phyloP scores from a whole-genome alignment of 1,140 invertebrate genomes.

The Drosophila repleta region DNA sequence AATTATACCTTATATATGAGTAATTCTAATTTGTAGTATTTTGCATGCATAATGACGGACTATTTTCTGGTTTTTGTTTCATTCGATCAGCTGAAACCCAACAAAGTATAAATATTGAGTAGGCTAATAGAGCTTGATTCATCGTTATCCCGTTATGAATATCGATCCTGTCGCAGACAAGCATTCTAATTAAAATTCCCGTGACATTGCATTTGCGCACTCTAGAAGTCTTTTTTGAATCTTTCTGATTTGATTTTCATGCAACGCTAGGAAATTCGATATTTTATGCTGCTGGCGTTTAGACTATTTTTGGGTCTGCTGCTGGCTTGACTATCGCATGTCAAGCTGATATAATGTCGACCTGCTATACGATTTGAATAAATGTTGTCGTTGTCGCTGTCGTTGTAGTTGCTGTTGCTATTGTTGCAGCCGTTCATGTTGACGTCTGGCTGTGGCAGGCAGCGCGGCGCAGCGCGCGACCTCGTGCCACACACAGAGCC shows the following conservation, averaged over 20 bases:
- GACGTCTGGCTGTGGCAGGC: conserved; percentile 36
- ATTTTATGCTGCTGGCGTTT: conserved; percentile 12
- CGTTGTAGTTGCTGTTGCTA: background rate
- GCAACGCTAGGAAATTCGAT: conserved; percentile 10
- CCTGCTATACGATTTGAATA: conserved; percentile 70
- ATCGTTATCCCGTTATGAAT: no score
- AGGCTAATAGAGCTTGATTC: no score
- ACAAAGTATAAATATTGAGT: no score
- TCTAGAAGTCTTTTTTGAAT: background rate
- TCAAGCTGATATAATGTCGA: conserved; percentile 61
- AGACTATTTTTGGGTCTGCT: conserved; percentile 2
- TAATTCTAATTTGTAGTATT: no score
- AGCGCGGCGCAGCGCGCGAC: conserved; percentile 41
- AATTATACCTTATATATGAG: no score
- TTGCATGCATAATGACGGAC: no score
- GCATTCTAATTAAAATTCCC: no score
- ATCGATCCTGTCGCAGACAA: background rate
- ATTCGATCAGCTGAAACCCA: no score
- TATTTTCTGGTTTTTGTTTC: no score
- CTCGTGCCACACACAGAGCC: conserved; percentile 36
- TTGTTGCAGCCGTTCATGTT: conserved; percentile 24
- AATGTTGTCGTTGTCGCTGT: conserved; percentile 44
- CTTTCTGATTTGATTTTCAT: no score
- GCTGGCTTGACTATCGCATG: conserved; percentile 53
- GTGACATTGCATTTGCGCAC: background rate